Conservation (phyloP, 2,797 vertebrate genomes). For the Ambastaia sidthimunki region DNA sequence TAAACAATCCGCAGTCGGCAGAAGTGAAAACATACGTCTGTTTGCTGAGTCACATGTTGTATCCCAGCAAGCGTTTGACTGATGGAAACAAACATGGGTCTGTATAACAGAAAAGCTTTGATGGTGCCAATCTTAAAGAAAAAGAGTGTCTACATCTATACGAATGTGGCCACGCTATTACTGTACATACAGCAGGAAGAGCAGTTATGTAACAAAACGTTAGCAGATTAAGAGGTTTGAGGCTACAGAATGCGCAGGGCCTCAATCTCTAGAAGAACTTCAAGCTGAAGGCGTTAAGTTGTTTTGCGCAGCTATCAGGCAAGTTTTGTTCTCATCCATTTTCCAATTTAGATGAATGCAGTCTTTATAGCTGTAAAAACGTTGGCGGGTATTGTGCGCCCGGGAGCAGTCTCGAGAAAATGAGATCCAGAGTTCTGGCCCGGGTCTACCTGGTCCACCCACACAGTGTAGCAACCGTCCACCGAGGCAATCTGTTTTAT, state of each 20-base stretch:
- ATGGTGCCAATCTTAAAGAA: neutral
- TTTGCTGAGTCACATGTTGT: constrained; percentile 67
- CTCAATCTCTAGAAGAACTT: neutral
- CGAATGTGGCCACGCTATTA: neutral
- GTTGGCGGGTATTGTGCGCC: constrained; percentile 76
- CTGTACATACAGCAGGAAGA: neutral
- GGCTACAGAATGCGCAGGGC: neutral
- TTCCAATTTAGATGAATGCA: constrained; percentile 77
- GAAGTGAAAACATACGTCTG: constrained; percentile 51
- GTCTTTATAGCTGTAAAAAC: constrained; percentile 75
- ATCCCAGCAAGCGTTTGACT: constrained; percentile 29
- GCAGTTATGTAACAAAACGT: neutral
- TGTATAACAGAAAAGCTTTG: constrained; percentile 20
- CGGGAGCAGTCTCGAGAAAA: constrained; percentile 75
- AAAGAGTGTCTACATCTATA: neutral
- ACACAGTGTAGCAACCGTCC: constrained; percentile 66
- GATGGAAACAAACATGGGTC: constrained; percentile 8
- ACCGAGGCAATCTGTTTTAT: constrained; percentile 69
- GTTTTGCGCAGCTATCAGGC: constrained; percentile 68
- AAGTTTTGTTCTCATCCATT: constrained; percentile 68
- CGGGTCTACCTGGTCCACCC: constrained; percentile 71
- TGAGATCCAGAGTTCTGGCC: constrained; percentile 80
- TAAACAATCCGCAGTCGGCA: constrained; percentile 45
- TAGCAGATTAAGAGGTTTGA: neutral
- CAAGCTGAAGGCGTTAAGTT: constrained; percentile 32